Evolutionary conservation across 2,113 vertebrate genomes (phyloP), one percentile per base, ranked within the genome.

Genomic region (Fregata magnificens): DNA sequence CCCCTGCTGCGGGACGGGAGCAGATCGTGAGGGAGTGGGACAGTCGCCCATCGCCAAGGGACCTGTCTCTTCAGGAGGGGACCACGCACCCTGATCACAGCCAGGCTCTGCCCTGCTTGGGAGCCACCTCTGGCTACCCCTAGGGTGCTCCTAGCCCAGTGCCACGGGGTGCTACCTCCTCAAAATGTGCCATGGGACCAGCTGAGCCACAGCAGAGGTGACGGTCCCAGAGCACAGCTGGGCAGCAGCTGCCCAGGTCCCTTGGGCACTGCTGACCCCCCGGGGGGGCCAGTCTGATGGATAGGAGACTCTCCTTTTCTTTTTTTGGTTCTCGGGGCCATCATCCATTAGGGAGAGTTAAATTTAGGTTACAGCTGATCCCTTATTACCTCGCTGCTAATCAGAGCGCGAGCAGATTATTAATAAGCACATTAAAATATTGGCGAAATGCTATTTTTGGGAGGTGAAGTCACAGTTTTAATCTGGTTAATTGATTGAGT

Each of bases 371-470:
- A 97, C 93, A 93, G 96, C 95, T 50, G 83, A 97, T 95, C 93
- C 82, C 96, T 96, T 97, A 97, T 97, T 97, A 97, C 95, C 94
- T 91, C 59, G 81, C 95, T 96, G 96, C 96, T 97, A 97, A 98
- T 97, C 97, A 97, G 97, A 97, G 92, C 93, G 0, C 32, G 82
- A 96, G 96, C 78, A 93, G 95, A 96, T 98, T 97, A 97, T 97
- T 98, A 98, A 98, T 98, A 97, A 97, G 91, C 95, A 96, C 95
- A 96, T 90, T 93, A 97, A 94, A 97, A 97, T 96, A 97, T 97
- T 97, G 95, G 95, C 74, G n/a, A 97, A 94, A 94, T 3, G 49
- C 96, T 98, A 97, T 97, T 97, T 97, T 95, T 10, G 87, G 97
- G 87, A 79, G 87, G 79, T 95, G 94, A 96, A 97, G 95, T 96